phyloP scores from a whole-genome alignment of 2,797 vertebrate genomes.

The Myiotriccus ornatus region DNA sequence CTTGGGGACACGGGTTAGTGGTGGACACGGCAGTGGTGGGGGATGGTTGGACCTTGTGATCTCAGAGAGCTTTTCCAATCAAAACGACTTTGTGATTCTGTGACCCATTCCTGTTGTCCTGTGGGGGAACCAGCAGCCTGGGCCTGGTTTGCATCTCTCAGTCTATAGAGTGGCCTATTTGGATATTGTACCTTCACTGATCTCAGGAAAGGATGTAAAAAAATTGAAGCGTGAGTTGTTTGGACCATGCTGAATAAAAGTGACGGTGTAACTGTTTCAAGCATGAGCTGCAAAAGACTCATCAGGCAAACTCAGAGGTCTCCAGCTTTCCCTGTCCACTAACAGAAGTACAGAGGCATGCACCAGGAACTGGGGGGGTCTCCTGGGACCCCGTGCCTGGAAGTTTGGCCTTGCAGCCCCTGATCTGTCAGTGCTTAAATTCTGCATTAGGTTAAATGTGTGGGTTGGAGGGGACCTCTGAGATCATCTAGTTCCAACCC shows the following conservation, averaged over 20 bases:
- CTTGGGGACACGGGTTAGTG: too few relatives aligned
- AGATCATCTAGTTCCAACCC: accelerated
- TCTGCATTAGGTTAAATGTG: accelerated
- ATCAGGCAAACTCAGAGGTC: background rate
- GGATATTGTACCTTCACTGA: background rate
- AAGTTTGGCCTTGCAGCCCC: background rate
- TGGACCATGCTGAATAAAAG: background rate
- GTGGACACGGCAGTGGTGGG: background rate
- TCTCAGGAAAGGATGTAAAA: background rate
- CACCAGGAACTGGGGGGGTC: background rate
- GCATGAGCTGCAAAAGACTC: background rate
- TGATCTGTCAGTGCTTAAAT: background rate
- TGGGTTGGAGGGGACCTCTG: background rate
- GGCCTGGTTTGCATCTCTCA: background rate
- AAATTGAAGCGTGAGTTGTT: background rate
- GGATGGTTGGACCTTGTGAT: accelerated
- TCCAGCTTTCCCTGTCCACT: background rate
- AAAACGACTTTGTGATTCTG: background rate
- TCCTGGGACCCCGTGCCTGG: background rate
- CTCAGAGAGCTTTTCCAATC: background rate
- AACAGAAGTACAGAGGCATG: background rate
- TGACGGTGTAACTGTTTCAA: background rate
- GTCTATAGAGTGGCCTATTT: background rate
- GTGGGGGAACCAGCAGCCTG: background rate
- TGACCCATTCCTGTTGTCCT: background rate